phyloP scores from a whole-genome alignment of 1,140 invertebrate species.

The Druon quercuslanigerum region DNA sequence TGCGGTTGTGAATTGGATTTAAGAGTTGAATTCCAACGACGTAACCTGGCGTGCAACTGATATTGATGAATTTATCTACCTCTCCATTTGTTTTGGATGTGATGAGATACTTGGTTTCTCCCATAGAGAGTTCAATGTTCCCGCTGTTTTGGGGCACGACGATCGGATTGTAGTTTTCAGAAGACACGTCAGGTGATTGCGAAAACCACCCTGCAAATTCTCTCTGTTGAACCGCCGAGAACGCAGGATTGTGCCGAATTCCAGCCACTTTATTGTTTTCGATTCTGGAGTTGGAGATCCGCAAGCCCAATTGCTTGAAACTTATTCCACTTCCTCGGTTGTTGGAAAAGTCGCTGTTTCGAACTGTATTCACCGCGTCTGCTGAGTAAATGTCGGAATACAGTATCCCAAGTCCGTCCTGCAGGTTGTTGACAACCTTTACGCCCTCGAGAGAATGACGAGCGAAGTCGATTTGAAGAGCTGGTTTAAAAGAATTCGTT shows the following conservation, averaged over 20 bases:
- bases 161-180: constrained; percentile 83
- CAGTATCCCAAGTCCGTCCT: constrained; percentile 91
- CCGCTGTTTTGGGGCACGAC: constrained; percentile 79
- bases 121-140: constrained; percentile 82
- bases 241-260: constrained; percentile 93
- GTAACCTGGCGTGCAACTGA: constrained; percentile 82
- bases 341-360: constrained; percentile 90
- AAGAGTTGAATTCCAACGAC: constrained; percentile 88
- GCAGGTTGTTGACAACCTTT: constrained; percentile 86
- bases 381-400: constrained; percentile 93
- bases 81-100: constrained; percentile 80
- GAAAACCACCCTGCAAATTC: constrained; percentile 95
- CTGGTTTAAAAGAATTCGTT: constrained; percentile 92
- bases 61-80: constrained; percentile 74
- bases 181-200: constrained; percentile 79
- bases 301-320: constrained; percentile 90
- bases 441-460: constrained; percentile 92
- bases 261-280: constrained; percentile 92
- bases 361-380: constrained; percentile 89
- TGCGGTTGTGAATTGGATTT: constrained; percentile 91
- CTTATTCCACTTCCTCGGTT: constrained; percentile 93
- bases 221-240: constrained; percentile 89
- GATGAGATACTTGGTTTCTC: constrained; percentile 86
- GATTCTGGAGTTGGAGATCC: constrained; percentile 84
- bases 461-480: constrained; percentile 97